Evolutionary conservation across 1,140 invertebrate genomes (phyloP).

Genomic region (Mactra quadrangularis): DNA sequence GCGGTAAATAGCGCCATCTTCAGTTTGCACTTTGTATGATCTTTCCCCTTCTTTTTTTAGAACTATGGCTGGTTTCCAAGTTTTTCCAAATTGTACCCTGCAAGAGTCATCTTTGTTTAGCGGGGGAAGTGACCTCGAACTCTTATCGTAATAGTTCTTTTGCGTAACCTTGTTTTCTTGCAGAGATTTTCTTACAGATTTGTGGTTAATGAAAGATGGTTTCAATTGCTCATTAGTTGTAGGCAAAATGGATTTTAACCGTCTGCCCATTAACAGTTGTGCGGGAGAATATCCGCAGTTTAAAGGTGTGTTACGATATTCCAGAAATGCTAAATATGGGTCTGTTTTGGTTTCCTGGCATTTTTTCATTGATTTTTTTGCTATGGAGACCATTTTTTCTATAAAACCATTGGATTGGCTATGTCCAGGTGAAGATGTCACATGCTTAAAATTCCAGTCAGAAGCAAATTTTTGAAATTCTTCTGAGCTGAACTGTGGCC

Average conservation of each 20-base stretch:
- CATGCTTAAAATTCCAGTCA: constrained; percentile 28
- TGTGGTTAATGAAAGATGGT: not conserved
- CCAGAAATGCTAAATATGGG: constrained; percentile 42
- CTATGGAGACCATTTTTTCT: constrained; percentile 57
- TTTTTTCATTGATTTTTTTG: constrained; percentile 52
- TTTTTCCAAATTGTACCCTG: constrained; percentile 12
- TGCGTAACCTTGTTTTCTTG: constrained; percentile 9
- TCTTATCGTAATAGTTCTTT: constrained; percentile 14
- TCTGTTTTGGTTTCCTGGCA: constrained; percentile 18
- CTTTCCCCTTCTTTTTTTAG: not conserved
- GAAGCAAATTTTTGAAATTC: constrained; percentile 75
- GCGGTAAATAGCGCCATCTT: constrained; percentile 3
- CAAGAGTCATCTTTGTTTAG: not conserved
- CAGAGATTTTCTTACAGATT: constrained; percentile 9
- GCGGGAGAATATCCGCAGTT: constrained; percentile 22
- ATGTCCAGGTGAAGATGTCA: constrained; percentile 53
- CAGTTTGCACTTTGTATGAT: constrained; percentile 12
- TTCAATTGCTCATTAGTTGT: not conserved
- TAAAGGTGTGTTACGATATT: constrained; percentile 45
- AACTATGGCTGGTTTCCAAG: constrained; percentile 2
- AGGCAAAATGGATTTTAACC: not conserved
- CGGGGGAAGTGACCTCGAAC: not conserved
- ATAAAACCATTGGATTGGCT: constrained; percentile 55
- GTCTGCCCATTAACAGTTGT: not conserved
- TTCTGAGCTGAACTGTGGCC: constrained; percentile 80